phyloP scores from a whole-genome alignment of 2,888 invertebrate species.

The Clostera curtula region DNA sequence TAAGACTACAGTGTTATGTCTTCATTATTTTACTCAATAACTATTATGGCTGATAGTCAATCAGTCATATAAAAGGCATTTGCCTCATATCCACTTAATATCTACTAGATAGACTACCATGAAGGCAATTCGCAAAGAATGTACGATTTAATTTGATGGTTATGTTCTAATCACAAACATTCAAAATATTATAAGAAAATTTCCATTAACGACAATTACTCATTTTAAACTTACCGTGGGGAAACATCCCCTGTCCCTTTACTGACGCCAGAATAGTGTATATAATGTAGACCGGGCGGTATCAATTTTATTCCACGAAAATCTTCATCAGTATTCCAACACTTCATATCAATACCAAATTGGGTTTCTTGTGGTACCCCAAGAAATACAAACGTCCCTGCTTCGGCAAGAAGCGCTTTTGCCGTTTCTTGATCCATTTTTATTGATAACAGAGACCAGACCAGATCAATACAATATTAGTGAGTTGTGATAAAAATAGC shows the following conservation, averaged over 20 bases:
- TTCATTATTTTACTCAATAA: too few species aligned
- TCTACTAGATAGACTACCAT: too few species aligned
- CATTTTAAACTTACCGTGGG: constrained; percentile 78
- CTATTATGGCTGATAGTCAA: too few species aligned
- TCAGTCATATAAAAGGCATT: too few species aligned
- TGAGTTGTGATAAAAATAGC: constrained; percentile 33
- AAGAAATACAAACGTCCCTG: constrained; percentile 88
- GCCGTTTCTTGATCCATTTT: constrained; percentile 87
- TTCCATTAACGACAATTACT: too few species aligned
- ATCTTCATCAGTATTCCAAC: constrained; percentile 91
- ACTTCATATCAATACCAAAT: constrained; percentile 92
- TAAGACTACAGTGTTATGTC: too few species aligned
- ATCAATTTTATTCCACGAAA: constrained; percentile 99
- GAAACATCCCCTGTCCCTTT: constrained; percentile 77
- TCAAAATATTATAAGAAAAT: too few species aligned
- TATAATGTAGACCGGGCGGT: constrained; percentile 95
- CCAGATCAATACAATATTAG: constrained; percentile 31
- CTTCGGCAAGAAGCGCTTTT: constrained; percentile 83
- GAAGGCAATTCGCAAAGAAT: too few species aligned
- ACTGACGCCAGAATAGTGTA: constrained; percentile 87
- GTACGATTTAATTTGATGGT: too few species aligned
- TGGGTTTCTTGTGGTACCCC: constrained; percentile 93
- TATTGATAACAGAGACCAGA: constrained; percentile 10
- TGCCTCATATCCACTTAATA: too few species aligned
- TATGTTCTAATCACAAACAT: too few species aligned